These are phyloP conservation scores for Sula dactylatra DNA, from an alignment of 2,113 vertebrate genomes.

Conservation along the genomic window DNA sequence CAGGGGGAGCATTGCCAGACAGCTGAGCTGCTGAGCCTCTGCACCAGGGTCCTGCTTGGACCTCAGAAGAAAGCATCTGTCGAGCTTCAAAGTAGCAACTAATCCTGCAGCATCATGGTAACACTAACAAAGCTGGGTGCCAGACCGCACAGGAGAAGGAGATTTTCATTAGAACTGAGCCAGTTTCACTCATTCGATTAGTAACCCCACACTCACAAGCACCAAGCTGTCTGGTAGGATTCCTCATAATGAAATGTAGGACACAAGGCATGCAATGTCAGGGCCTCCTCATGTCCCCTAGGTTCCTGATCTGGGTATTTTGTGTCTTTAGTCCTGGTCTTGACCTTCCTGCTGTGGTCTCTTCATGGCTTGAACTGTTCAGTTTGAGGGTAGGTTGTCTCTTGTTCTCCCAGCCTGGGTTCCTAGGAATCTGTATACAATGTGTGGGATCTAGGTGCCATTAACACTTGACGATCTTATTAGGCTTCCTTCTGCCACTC, in stretches of 20 bases:
- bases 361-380: background rate
- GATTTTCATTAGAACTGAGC: background rate
- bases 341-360: background rate
- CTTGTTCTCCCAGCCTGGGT: background rate
- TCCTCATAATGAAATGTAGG: background rate
- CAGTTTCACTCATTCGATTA: background rate
- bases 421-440: background rate
- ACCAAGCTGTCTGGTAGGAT: background rate
- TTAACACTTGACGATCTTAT: background rate
- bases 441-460: background rate
- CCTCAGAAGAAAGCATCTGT: background rate
- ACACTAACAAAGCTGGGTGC: background rate
- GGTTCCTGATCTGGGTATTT: background rate
- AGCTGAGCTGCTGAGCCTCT: background rate
- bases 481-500: background rate
- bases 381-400: background rate
- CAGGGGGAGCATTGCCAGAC: background rate
- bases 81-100: background rate
- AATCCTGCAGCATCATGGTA: background rate
- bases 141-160: background rate
- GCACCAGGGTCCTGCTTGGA: no score
- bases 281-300: background rate
- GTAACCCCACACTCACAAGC: background rate
- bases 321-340: background rate
- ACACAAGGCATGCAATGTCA: background rate